These are phyloP conservation scores for Theretra japonica DNA, from an alignment of 2,888 invertebrate genomes.

Conservation along the genomic window DNA sequence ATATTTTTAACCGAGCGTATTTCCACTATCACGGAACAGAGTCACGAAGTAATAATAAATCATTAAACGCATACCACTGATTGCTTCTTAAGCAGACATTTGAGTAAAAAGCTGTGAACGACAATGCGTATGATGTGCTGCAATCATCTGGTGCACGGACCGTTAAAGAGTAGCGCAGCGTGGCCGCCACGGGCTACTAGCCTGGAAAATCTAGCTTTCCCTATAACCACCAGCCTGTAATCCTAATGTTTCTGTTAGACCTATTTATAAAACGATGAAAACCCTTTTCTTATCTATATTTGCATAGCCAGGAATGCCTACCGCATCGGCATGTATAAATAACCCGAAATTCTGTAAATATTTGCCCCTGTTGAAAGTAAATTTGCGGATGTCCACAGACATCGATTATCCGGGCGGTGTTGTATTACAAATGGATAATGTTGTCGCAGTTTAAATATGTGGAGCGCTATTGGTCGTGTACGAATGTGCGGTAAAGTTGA, in stretches of 20 bases:
- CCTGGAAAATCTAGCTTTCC: conserved; percentile 76
- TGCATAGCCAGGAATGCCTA: neutral
- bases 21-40: neutral
- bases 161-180: conserved; percentile 68
- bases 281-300: neutral
- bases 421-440: conserved; percentile 46
- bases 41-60: conserved; percentile 5
- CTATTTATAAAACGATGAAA: neutral
- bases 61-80: conserved; percentile 5
- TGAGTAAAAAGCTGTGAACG: conserved; percentile 24
- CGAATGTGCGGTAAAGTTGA: neutral
- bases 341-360: conserved; percentile 10
- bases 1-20: no score
- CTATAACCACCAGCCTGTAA: conserved; percentile 48
- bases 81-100: conserved; percentile 4
- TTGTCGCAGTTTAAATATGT: conserved; percentile 20
- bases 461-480: neutral
- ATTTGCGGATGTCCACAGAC: conserved; percentile 62
- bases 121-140: conserved; percentile 37
- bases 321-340: neutral
- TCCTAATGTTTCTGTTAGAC: conserved; percentile 33
- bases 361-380: conserved; percentile 33
- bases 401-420: conserved; percentile 63
- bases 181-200: conserved; percentile 71
- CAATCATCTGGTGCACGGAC: conserved; percentile 67